These are phyloP conservation scores for Falco punctatus DNA, from an alignment of 2,113 vertebrate genomes.

Conservation along the genomic window DNA sequence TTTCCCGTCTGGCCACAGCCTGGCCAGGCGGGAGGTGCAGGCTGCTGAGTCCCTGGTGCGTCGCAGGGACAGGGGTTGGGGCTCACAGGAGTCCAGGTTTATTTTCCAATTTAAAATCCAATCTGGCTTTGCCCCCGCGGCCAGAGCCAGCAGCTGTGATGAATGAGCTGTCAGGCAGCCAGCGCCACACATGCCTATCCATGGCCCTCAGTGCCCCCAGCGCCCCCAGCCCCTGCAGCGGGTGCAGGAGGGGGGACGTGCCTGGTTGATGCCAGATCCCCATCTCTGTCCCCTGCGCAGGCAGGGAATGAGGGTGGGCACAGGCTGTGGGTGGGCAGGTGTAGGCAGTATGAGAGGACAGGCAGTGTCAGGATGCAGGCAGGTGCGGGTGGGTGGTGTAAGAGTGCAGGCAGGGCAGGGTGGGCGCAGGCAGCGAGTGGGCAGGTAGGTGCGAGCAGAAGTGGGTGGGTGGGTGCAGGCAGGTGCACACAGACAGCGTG, in stretches of 20 bases:
- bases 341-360: neutral
- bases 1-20: neutral
- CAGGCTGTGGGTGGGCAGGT: neutral
- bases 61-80: neutral
- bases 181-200: neutral
- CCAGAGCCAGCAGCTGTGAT: constrained; percentile 62
- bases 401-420: neutral
- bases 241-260: neutral
- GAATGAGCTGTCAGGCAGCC: constrained; percentile 64
- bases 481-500: no score
- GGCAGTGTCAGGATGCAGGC: neutral
- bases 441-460: neutral
- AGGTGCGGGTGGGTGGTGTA: neutral
- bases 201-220: neutral
- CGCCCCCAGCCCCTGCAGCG: neutral
- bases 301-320: neutral
- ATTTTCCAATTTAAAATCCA: constrained; percentile 79
- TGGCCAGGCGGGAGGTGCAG: accelerated
- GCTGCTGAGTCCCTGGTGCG: accelerated
- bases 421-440: neutral
- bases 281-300: neutral
- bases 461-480: neutral
- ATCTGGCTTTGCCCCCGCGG: constrained; percentile 59
- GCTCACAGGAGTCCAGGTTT: neutral
- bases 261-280: accelerated